Conservation (phyloP, 2,888 invertebrate genomes). For the Hirudinaria manillensis region DNA sequence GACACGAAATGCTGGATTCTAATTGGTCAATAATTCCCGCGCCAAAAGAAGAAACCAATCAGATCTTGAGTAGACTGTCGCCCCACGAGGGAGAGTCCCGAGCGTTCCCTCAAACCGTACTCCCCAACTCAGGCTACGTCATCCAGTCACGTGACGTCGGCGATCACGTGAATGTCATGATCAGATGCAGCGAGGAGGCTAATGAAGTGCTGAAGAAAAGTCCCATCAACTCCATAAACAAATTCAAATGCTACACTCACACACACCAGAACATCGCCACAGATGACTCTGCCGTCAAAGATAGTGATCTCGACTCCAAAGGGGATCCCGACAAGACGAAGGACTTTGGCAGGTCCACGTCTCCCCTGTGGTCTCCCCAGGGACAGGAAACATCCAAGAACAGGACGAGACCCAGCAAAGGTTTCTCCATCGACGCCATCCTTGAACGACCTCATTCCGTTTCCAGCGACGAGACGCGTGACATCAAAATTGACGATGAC, state of each 20-base stretch:
- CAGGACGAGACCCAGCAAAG: not conserved
- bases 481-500: constrained; percentile 1
- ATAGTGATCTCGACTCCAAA: not conserved
- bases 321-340: not conserved
- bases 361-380: not conserved
- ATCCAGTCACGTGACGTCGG: too few species aligned
- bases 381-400: not conserved
- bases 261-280: not conserved
- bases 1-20: too few species aligned
- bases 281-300: not conserved
- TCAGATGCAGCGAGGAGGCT: not conserved
- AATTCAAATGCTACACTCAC: constrained; percentile 13
- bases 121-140: too few species aligned
- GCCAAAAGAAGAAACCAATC: too few species aligned
- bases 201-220: constrained; percentile 7
- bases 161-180: too few species aligned
- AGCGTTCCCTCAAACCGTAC: too few species aligned
- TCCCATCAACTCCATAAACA: constrained; percentile 9
- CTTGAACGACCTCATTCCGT: not conserved
- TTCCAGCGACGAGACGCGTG: not conserved
- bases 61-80: too few species aligned
- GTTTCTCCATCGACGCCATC: constrained; percentile 2
- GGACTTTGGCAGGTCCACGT: not conserved
- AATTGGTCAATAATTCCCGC: too few species aligned
- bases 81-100: too few species aligned